phyloP scores from a whole-genome alignment of 2,113 vertebrate species.

The Dolichallabes microphthalmus region DNA sequence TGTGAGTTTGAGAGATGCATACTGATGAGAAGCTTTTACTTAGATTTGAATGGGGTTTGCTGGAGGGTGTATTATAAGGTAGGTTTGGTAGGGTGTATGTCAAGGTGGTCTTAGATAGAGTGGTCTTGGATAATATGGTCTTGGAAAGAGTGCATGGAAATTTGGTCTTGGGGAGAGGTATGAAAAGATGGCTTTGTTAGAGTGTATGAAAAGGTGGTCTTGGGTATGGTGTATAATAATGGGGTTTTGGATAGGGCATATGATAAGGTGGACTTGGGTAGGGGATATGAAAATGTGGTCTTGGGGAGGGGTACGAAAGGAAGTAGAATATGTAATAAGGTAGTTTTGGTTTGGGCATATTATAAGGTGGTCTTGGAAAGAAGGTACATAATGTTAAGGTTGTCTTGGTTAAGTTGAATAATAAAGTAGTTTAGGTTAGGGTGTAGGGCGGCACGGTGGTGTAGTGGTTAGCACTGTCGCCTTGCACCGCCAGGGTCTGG shows the following conservation, averaged over 20 bases:
- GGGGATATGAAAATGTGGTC: background rate
- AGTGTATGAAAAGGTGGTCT: background rate
- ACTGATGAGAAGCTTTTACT: background rate
- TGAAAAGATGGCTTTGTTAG: background rate
- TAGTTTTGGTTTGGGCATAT: background rate
- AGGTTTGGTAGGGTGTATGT: background rate
- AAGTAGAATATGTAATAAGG: no score
- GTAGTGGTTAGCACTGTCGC: no score
- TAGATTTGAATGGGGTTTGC: background rate
- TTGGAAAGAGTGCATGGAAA: background rate
- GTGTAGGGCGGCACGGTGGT: no score
- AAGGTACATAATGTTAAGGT: background rate
- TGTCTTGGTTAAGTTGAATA: background rate
- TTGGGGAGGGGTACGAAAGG: no score
- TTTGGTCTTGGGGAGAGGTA: background rate
- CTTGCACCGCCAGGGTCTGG: no score
- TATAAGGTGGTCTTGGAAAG: background rate
- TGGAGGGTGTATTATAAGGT: background rate
- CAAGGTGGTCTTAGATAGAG: background rate
- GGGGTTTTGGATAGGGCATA: background rate
- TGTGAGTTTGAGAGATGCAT: background rate
- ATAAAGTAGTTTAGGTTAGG: background rate
- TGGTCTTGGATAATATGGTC: no score
- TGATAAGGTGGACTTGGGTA: background rate
- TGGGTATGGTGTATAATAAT: background rate